Conservation (phyloP, 2,888 invertebrate genomes). For the Neuroscelio doddi region DNA sequence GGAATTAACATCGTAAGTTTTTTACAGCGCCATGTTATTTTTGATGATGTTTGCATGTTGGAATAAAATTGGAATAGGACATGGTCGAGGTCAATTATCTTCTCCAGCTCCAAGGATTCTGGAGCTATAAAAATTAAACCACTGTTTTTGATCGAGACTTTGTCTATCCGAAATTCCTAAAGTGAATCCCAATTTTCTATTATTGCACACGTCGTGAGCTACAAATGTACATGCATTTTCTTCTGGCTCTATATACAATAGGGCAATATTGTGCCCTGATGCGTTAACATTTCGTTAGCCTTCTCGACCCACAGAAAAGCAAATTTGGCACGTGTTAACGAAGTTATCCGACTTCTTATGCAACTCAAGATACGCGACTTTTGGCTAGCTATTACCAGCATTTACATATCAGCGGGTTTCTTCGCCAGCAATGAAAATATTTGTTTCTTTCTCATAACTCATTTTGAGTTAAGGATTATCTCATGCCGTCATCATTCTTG, state of each 20-base stretch:
- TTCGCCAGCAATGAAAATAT: neutral
- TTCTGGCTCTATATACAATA: constrained; percentile 8
- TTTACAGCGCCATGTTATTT: too few species aligned
- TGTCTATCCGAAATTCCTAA: neutral
- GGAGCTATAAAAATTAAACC: too few species aligned
- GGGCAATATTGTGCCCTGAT: constrained; percentile 9
- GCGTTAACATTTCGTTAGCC: constrained; percentile 16
- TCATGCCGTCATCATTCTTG: neutral
- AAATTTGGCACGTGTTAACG: constrained; percentile 36
- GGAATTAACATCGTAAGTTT: too few species aligned
- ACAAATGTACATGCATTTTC: constrained; percentile 1
- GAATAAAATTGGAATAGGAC: too few species aligned
- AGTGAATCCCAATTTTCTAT: constrained; percentile 11
- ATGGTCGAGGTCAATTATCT: too few species aligned
- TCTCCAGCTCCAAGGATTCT: too few species aligned
- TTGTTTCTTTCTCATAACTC: neutral
- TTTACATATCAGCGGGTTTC: neutral
- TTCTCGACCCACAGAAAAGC: constrained; percentile 24
- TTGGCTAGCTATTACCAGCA: constrained; percentile 19
- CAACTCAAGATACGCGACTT: constrained; percentile 17
- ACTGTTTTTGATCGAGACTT: too few species aligned
- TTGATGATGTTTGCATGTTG: too few species aligned
- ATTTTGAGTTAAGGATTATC: neutral
- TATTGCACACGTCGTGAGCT: constrained; percentile 15
- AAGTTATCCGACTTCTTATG: constrained; percentile 25